Conservation (phyloP, 2,113 vertebrate genomes). For the Vicugna pacos region DNA sequence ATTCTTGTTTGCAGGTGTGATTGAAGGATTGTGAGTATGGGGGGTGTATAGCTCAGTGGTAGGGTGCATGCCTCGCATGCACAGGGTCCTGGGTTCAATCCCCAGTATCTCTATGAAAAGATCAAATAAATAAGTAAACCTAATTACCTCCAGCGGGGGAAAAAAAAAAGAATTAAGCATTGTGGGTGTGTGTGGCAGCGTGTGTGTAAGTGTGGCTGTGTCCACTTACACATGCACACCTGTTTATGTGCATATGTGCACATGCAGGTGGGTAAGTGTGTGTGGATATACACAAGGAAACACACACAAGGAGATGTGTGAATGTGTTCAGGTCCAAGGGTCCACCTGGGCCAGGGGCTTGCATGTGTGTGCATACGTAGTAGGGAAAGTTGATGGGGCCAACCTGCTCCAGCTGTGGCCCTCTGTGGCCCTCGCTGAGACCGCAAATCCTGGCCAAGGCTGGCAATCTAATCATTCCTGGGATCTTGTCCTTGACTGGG, state of each 20-base stretch:
- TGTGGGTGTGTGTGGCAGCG: not conserved
- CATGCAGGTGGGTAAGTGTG: not conserved
- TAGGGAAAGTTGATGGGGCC: not conserved
- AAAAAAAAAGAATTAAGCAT: too few relatives aligned
- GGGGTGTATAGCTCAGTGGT: too few relatives aligned
- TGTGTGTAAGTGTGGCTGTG: too few relatives aligned
- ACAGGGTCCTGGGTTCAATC: too few relatives aligned
- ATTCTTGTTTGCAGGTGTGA: not conserved
- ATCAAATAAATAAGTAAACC: too few relatives aligned
- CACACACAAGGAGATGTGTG: not conserved
- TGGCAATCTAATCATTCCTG: constrained; percentile 17
- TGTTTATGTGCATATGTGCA: not conserved
- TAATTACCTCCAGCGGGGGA: too few relatives aligned
- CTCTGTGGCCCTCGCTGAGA: not conserved
- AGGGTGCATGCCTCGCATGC: too few relatives aligned
- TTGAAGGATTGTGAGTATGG: not conserved
- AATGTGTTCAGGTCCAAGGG: fast-evolving
- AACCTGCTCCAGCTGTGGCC: not conserved
- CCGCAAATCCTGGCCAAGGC: not conserved
- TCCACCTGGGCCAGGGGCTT: not conserved
- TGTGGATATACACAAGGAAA: not conserved
- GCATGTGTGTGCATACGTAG: fast-evolving
- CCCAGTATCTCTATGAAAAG: too few relatives aligned
- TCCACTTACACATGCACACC: not conserved
- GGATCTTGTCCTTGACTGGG: constrained; percentile 43